Evolutionary conservation across 2,888 invertebrate species (phyloP), one percentile per base, ranked within the genome.

Genomic region (Marronus borbonicus): DNA sequence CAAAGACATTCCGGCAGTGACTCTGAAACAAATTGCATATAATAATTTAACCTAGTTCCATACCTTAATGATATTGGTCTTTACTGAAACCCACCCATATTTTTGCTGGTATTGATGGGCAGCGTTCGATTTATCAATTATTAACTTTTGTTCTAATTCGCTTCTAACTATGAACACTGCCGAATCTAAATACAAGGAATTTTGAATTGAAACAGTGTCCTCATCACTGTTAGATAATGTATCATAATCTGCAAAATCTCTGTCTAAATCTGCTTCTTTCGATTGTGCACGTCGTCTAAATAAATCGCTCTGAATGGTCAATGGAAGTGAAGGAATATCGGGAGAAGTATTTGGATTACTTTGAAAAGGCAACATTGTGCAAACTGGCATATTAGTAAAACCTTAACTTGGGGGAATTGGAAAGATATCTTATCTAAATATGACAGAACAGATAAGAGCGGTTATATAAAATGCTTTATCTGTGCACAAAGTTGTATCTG

Each of bases 1-100:
- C 88, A 97, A 89, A 82, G 97, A 95, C 96, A 97, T 96, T 81
- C 88, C 90, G 82, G 89, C 88, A 82, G 90, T 90, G 81, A 92
- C 87, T 83, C 89, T 91, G 81, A 8, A 86, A 85, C 80, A 81
- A 80, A 60, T 20, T 2, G 20, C n/a, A 55, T n/a, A 17, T 2
- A 17, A 55, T 8, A 55, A 20, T 55, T 55, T 1, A n/a, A 55
- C 1, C 20, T 8, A 55, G 0, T 39, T 65, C 31, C 10, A 14
- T 17, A 65, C 17, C 3, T 8, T 8, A 12, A 44, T 36, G 44
- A 44, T 44, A 2, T 44, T 8, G 7, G 44, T 44, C 12, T 55
- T 24, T 31, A 62, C 62, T 62, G 7, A 3, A 49, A 74, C 72
- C 20, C 58, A 74, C 72, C 72, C 72, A 74, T 74, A 74, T 74